Conservation (phyloP, 2,797 vertebrate genomes). For the Trichosurus vulpecula region DNA sequence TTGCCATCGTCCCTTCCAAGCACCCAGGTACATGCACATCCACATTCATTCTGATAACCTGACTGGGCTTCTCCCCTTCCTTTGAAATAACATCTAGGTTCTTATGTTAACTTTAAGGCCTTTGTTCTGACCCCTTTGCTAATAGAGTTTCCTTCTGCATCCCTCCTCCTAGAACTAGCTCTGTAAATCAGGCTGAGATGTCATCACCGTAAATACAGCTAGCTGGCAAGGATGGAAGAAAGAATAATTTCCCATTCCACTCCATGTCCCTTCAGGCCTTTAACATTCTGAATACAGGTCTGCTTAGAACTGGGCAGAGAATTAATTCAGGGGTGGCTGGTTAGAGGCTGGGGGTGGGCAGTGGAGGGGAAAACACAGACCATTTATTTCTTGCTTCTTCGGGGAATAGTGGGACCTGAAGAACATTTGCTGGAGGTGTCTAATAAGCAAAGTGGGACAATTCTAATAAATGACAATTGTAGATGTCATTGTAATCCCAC, state of each 20-base stretch:
- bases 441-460: neutral
- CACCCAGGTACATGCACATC: neutral
- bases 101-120: neutral
- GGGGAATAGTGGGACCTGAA: neutral
- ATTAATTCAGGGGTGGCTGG: neutral
- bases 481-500: neutral
- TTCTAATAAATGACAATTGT: neutral
- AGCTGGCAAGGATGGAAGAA: neutral
- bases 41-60: neutral
- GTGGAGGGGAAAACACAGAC: neutral
- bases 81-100: neutral
- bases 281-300: neutral
- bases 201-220: too few species aligned
- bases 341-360: neutral
- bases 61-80: neutral
- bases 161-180: neutral
- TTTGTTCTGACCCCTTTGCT: neutral
- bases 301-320: neutral
- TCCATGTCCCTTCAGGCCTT: neutral
- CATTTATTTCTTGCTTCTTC: neutral
- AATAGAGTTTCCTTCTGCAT: neutral
- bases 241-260: neutral
- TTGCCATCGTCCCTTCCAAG: neutral
- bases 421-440: neutral
- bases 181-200: neutral